Conservation (phyloP, 92 coral and sea anemone species). For the Phymanthus crucifer region DNA sequence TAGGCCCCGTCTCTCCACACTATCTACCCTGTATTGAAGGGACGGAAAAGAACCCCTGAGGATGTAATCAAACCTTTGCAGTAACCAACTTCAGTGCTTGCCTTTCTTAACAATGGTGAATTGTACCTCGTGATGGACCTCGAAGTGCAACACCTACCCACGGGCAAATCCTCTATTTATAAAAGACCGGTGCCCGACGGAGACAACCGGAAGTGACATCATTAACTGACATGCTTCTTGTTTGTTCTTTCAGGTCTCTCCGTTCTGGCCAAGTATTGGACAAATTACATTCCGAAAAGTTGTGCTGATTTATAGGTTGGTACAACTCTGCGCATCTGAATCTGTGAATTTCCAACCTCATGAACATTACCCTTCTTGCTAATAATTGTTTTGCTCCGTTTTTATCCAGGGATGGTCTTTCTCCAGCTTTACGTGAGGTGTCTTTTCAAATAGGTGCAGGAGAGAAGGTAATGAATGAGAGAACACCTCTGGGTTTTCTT, state of each 20-base stretch:
- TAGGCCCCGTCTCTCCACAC: too few relatives aligned
- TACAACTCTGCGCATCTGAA: background rate
- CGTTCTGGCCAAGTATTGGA: slow-evolving; percentile 86
- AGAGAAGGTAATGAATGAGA: slow-evolving; percentile 69
- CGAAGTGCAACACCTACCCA: too few relatives aligned
- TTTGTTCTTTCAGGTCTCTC: slow-evolving; percentile 48
- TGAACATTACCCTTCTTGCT: background rate
- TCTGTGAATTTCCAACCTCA: background rate
- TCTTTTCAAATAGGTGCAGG: slow-evolving; percentile 73
- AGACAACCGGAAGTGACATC: too few relatives aligned
- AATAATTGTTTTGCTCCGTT: background rate
- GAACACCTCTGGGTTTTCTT: background rate
- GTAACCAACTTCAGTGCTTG: too few relatives aligned
- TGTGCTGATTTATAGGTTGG: slow-evolving; percentile 85
- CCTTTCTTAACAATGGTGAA: too few relatives aligned
- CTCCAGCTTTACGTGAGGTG: slow-evolving; percentile 82
- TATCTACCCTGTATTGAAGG: too few relatives aligned
- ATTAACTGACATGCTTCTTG: background rate
- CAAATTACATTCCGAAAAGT: slow-evolving; percentile 74
- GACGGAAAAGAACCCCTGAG: too few relatives aligned
- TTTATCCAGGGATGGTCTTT: slow-evolving; percentile 72
- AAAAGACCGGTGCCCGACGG: too few relatives aligned
- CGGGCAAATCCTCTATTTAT: too few relatives aligned
- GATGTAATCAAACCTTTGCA: too few relatives aligned
- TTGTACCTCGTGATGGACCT: too few relatives aligned